A percentile compares a stretch with the other conserved stretches of the same genome.
These are phyloP conservation scores for Plotosus lineatus DNA, from an alignment of 2,113 vertebrate species.

Conservation along the genomic window DNA sequence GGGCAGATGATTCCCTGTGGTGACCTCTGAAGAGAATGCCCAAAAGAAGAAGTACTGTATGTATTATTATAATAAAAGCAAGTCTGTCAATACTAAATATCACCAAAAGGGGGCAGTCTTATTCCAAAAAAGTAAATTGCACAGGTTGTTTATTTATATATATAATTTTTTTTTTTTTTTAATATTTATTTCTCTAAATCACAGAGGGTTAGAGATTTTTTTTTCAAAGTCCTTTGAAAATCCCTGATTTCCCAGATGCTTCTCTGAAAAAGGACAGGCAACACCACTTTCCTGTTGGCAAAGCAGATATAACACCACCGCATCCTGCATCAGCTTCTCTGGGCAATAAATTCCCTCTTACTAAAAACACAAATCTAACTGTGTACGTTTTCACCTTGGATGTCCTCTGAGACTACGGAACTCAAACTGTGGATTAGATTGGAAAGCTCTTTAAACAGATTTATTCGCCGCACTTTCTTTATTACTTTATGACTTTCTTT, in stretches of 20 bases:
- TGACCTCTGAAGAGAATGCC: no score
- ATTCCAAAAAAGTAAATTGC: conserved; percentile 21
- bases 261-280: conserved; percentile 8
- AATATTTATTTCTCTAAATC: conserved; percentile 41
- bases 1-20: no score
- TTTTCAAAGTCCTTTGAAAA: conserved; percentile 20
- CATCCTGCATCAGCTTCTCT: conserved; percentile 46
- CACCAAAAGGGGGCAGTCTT: conserved; percentile 65
- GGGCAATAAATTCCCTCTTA: conserved; percentile 53
- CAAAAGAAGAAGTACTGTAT: no score
- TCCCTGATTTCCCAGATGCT: conserved; percentile 46
- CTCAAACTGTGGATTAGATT: conserved; percentile 56
- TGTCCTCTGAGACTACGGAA: conserved; percentile 48
- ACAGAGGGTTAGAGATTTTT: conserved; percentile 48
- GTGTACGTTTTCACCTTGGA: conserved; percentile 46
- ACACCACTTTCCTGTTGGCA: conserved; percentile 41
- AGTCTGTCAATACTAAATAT: not conserved
- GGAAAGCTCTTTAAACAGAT: conserved; percentile 58
- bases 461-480: conserved; percentile 51
- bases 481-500: conserved; percentile 35
- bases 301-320: conserved; percentile 40
- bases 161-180: no score
- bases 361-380: conserved; percentile 48
- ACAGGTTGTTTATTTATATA: not conserved
- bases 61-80: no score